Conservation (phyloP, 2,113 vertebrate genomes). For the Bothrops jararaca region DNA sequence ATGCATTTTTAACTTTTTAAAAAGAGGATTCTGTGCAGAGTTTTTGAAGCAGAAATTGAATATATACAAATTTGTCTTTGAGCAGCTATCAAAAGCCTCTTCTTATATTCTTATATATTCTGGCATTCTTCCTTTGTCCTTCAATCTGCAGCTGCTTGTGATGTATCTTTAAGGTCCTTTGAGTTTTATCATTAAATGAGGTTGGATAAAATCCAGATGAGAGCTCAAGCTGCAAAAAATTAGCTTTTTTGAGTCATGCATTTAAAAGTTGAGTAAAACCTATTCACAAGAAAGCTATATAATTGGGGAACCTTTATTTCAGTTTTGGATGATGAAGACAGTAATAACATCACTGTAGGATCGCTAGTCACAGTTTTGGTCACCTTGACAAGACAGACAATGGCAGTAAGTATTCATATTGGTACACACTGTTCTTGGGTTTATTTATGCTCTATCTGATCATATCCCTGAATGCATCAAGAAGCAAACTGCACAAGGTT, state of each 20-base stretch:
- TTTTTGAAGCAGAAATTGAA: background rate
- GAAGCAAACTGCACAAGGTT: background rate
- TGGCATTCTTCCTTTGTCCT: background rate
- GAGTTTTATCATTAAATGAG: background rate
- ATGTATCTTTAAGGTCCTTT: background rate
- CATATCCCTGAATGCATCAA: background rate
- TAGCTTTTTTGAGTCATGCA: constrained; percentile 17
- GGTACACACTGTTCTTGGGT: background rate
- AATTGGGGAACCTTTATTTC: constrained; percentile 9
- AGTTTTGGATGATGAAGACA: constrained; percentile 98
- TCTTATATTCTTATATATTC: background rate
- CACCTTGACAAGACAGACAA: constrained; percentile 88
- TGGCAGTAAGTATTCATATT: constrained; percentile 81
- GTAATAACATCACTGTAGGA: constrained; percentile 97
- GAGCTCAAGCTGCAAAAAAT: background rate
- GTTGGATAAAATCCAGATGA: background rate
- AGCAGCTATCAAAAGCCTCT: background rate
- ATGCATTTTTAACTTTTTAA: background rate
- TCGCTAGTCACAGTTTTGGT: constrained; percentile 96
- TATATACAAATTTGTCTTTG: background rate
- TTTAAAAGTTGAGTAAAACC: background rate
- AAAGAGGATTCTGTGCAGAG: background rate
- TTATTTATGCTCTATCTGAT: background rate
- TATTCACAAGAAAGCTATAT: background rate
- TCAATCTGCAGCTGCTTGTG: background rate